These are phyloP conservation scores for Charina bottae DNA, from an alignment of 2,113 vertebrate species.

Conservation along the genomic window DNA sequence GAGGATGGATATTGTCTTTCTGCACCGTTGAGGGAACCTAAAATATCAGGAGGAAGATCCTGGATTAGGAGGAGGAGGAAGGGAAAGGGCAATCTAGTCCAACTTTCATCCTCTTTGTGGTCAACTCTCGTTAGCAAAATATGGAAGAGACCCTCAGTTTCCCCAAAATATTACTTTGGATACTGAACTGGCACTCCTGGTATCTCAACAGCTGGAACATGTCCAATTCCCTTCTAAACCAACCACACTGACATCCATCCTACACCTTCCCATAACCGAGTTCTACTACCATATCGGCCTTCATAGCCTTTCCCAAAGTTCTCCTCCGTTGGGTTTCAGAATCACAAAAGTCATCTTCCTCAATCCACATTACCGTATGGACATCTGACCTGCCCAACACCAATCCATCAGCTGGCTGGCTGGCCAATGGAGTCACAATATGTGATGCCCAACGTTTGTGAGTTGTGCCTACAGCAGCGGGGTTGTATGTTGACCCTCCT, in stretches of 20 bases:
- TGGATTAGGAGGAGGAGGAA: not conserved
- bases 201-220: not conserved
- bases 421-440: not conserved
- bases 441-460: not conserved
- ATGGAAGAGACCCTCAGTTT: not conserved
- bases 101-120: not conserved
- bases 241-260: not conserved
- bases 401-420: not conserved
- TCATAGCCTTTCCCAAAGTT: not conserved
- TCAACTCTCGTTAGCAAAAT: not conserved
- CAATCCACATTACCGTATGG: not conserved
- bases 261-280: not conserved
- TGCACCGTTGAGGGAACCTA: not conserved
- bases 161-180: not conserved
- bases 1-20: too few species aligned
- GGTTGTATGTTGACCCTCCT: not conserved
- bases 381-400: not conserved
- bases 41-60: not conserved
- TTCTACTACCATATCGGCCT: not conserved
- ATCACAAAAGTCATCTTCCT: not conserved
- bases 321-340: not conserved
- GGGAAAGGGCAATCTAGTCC: not conserved
- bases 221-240: not conserved
- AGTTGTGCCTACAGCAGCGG: not conserved
- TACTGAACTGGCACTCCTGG: not conserved